Evolutionary conservation across 1,140 invertebrate genomes (phyloP), one percentile per base, ranked within the genome.

Genomic region (Cephus cinctus): DNA sequence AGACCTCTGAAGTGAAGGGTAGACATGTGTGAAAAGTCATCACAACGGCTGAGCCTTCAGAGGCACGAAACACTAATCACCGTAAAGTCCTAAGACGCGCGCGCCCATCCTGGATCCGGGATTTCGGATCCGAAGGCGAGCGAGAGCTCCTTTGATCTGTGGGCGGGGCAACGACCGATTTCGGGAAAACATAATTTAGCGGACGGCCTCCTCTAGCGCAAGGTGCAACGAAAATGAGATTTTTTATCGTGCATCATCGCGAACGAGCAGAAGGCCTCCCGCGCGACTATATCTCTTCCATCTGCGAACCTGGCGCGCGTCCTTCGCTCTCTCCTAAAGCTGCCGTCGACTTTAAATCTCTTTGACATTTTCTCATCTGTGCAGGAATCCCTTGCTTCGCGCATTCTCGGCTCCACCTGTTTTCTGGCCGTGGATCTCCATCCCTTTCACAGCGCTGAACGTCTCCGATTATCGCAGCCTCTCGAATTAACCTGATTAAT

Each of bases 141-240:
- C n/a, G n/a, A n/a, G n/a, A n/a, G n/a, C n/a, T n/a, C n/a, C n/a
- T n/a, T n/a, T n/a, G n/a, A n/a, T n/a, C n/a, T n/a, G n/a, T 9
- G 21, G 18, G 18, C 39, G 39, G 39, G 12, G 18, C 20, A 19
- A 20, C 40, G 55, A 47, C 61, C 63, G 58, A 70, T 71, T 70
- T 70, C 63, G 56, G 64, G 61, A 68, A 70, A 71, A 56, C 60
- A 66, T 71, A 69, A 70, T 70, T 69, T 59, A 70, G 54, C 60
- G 36, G 57, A 59, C 56, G 63, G 56, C 52, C 52, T 9, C 27
- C 32, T 45, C 52, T 36, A 61, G 54, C 54, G 65, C 69, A 71
- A 71, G 69, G 69, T 71, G 69, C 69, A 71, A 69, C 67, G 69
- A 71, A 71, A 71, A 71, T 71, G 67, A 71, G 69, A 70, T 71